Percentiles rank a stretch among this genome's conserved stretches.
Evolutionary conservation across 1,140 invertebrate species (phyloP).

Genomic region (Micrasema minimum): DNA sequence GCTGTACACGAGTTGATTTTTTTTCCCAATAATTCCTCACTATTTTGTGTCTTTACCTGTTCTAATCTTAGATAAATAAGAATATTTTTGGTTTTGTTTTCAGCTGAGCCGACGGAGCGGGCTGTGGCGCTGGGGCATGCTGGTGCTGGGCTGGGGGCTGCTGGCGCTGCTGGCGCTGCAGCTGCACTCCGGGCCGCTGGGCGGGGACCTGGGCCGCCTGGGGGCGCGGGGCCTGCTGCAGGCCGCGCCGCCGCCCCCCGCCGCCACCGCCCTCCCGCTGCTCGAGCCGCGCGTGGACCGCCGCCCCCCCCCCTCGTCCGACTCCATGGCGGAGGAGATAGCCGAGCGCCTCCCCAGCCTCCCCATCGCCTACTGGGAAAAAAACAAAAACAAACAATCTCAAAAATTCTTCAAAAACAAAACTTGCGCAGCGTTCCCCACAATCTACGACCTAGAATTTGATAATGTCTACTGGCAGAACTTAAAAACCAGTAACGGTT

Average conservation of each 20-base stretch:
- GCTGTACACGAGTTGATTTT: too few species aligned
- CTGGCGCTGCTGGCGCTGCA: constrained; percentile 57
- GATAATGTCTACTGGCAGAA: constrained; percentile 94
- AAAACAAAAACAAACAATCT: constrained; percentile 76
- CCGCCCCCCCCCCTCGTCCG: constrained; percentile 75
- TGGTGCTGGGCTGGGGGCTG: constrained; percentile 48
- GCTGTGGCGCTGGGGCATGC: constrained; percentile 43
- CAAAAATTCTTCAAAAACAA: constrained; percentile 77
- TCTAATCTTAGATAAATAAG: too few species aligned
- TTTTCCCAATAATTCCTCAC: too few species aligned
- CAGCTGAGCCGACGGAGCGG: constrained; percentile 41
- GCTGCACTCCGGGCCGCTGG: constrained; percentile 60
- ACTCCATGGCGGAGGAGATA: constrained; percentile 80
- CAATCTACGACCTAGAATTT: constrained; percentile 88
- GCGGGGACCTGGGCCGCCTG: constrained; percentile 56
- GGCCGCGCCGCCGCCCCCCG: constrained; percentile 57
- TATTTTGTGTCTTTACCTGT: too few species aligned
- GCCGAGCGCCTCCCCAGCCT: constrained; percentile 80
- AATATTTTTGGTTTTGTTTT: constrained; percentile 33
- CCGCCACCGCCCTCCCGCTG: constrained; percentile 58
- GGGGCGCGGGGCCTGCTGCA: constrained; percentile 57
- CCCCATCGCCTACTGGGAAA: constrained; percentile 86
- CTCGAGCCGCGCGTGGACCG: constrained; percentile 74
- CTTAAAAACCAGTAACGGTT: constrained; percentile 81
- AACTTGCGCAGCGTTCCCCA: constrained; percentile 84